Conservation (phyloP, 2,888 invertebrate species). For the Malthinus seriepunctatus region DNA sequence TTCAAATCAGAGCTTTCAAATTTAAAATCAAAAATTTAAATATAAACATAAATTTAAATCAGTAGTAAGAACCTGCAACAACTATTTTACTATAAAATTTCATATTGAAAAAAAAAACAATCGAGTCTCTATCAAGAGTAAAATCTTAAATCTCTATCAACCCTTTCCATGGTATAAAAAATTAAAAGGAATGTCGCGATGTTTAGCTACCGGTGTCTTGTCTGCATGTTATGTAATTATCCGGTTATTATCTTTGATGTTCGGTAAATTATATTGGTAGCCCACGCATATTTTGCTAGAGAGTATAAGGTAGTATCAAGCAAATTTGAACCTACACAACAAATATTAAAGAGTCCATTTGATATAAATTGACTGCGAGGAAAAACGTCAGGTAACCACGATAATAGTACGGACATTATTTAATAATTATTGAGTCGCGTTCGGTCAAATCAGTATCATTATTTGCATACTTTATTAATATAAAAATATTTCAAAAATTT, state of each 20-base stretch:
- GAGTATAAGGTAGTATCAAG: conserved; percentile 28
- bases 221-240: conserved; percentile 48
- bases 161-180: conserved; percentile 1
- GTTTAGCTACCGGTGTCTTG: conserved; percentile 31
- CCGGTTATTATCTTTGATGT: conserved; percentile 52
- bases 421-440: conserved; percentile 44
- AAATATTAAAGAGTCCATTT: conserved; percentile 30
- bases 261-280: conserved; percentile 52
- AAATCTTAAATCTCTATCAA: not conserved
- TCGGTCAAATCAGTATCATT: conserved; percentile 36
- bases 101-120: too few species aligned
- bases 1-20: too few species aligned
- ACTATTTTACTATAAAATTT: too few species aligned
- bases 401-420: conserved; percentile 45
- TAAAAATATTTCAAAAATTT: conserved; percentile 2
- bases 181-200: conserved; percentile 22
- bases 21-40: too few species aligned
- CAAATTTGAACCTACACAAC: conserved; percentile 40
- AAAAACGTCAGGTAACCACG: conserved; percentile 46
- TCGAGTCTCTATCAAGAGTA: too few species aligned
- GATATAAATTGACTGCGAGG: conserved; percentile 35
- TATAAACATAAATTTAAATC: too few species aligned
- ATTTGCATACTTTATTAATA: conserved; percentile 42
- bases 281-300: conserved; percentile 50
- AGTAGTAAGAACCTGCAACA: too few species aligned